These are phyloP conservation scores for Tolmerus cingulatus DNA, from an alignment of 2,888 invertebrate genomes.

Conservation along the genomic window DNA sequence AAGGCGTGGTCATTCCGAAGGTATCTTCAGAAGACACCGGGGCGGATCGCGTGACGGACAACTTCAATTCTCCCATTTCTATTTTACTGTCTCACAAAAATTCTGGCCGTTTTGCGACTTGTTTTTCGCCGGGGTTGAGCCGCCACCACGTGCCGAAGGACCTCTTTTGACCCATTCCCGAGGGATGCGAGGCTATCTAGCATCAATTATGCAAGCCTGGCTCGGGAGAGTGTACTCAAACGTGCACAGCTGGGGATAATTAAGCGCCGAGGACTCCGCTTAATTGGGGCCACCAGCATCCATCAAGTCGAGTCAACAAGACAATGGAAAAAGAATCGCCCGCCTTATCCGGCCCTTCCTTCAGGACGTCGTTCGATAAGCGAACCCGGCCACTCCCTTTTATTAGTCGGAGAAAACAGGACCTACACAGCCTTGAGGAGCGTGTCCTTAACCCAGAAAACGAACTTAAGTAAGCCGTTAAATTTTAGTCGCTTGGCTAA, in stretches of 20 bases:
- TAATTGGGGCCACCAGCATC: not conserved
- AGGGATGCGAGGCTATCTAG: not conserved
- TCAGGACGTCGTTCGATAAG: not conserved
- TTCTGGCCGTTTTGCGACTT: not conserved
- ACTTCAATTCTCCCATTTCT: not conserved
- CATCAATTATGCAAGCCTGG: not conserved
- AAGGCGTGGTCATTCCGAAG: not conserved
- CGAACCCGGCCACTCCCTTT: not conserved
- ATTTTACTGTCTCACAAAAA: not conserved
- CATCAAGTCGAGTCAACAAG: not conserved
- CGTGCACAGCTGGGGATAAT: not conserved
- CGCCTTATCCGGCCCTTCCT: not conserved
- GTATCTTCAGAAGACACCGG: not conserved
- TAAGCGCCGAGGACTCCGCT: not conserved
- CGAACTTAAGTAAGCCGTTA: not conserved
- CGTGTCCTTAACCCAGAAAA: not conserved
- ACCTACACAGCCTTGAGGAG: not conserved
- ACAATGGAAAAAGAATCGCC: not conserved
- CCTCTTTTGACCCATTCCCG: not conserved
- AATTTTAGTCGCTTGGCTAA: not conserved
- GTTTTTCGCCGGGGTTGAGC: no score
- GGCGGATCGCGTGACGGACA: constrained; percentile 8
- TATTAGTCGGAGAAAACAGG: not conserved
- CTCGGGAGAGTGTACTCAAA: not conserved
- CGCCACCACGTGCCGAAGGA: not conserved